Base-by-base conservation (phyloP, 2,888 invertebrate genomes). In the Dolichomitus sp. region DNA sequence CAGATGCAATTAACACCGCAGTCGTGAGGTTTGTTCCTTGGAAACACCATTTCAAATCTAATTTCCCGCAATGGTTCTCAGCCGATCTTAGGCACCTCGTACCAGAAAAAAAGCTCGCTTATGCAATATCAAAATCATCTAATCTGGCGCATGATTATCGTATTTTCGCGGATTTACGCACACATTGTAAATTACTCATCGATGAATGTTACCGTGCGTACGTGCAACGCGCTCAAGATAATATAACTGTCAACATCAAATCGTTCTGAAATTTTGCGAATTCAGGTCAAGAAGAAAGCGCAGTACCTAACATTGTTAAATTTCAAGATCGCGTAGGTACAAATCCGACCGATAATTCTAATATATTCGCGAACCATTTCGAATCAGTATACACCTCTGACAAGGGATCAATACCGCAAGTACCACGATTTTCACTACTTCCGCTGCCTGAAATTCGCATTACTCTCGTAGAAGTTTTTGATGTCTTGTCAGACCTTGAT, bases 201-300 rank as follows among this genome's bases (percentile, higher is more conserved):
- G 27, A 57, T 12, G 1, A 0, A 12, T 57, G 57, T 57, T 27
- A 57, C 11, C 30, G 30, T 3, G 23, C 3, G 2, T 57, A 14
- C 14, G 14, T 57, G 5, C 27, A 27, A 3, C 57, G 57, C 5
- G 30, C 57, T 3, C 12, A 30, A 12, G 23, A 11, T 2, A 5
- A 57, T 6, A 57, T 57, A 4, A 27, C 14, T 3, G 27, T 4
- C 2, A 57, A 57, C 14, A 27, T 57, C 12, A 57, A 57, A 12
- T 23, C 57, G 7, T 57, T 57, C 27, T 30, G 57, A 27, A 57
- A 30, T 14, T 57, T 57, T 9, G 57, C 27, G 23, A 57, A 57
- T 12, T 23, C 57, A 14, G 57, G 57, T 5, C 11, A 27, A 14
- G 14, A 30, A 14, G 57, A 27, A 30, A 23, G 27, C 11, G 57